A percentile compares a stretch with the other conserved stretches of the same genome.
These are phyloP conservation scores for Meloidogyne floridensis DNA, from an alignment of 1,140 invertebrate species.

Conservation along the genomic window DNA sequence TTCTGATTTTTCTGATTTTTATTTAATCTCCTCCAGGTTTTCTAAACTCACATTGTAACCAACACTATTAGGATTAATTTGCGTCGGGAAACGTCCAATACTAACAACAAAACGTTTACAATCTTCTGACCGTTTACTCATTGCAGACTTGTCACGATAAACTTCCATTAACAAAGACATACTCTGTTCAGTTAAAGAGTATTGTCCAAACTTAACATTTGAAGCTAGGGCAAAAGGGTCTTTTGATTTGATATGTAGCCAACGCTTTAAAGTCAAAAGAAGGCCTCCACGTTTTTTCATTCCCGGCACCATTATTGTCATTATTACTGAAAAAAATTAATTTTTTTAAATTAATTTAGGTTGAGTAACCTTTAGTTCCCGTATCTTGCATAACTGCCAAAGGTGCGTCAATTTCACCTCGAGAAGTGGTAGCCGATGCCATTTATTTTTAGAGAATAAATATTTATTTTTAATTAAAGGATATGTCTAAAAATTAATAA, in stretches of 20 bases:
- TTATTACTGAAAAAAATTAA: conserved; percentile 29
- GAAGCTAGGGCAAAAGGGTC: conserved; percentile 50
- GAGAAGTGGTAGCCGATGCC: conserved; percentile 19
- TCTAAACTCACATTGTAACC: conserved; percentile 45
- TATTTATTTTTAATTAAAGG: background rate
- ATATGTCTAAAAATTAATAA: conserved; percentile 3
- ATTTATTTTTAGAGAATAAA: background rate
- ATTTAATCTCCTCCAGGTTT: background rate
- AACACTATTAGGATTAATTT: conserved; percentile 55
- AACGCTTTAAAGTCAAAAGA: conserved; percentile 28
- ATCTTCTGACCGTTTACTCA: conserved; percentile 41
- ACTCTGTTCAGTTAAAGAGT: conserved; percentile 42
- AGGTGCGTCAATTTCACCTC: conserved; percentile 36
- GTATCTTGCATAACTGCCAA: conserved; percentile 46
- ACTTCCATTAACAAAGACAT: conserved; percentile 46
- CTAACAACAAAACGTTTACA: conserved; percentile 50
- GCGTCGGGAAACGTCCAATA: conserved; percentile 48
- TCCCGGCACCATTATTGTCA: conserved; percentile 46
- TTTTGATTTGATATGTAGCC: conserved; percentile 40
- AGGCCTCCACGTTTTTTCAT: conserved; percentile 34
- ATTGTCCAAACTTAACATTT: conserved; percentile 49
- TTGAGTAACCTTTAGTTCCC: conserved; percentile 37
- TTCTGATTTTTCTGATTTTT: background rate
- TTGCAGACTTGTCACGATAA: conserved; percentile 41
- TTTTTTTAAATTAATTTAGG: conserved; percentile 15